Evolutionary conservation across 2,113 vertebrate species (phyloP).

Genomic region (Lophotis ruficrista): DNA sequence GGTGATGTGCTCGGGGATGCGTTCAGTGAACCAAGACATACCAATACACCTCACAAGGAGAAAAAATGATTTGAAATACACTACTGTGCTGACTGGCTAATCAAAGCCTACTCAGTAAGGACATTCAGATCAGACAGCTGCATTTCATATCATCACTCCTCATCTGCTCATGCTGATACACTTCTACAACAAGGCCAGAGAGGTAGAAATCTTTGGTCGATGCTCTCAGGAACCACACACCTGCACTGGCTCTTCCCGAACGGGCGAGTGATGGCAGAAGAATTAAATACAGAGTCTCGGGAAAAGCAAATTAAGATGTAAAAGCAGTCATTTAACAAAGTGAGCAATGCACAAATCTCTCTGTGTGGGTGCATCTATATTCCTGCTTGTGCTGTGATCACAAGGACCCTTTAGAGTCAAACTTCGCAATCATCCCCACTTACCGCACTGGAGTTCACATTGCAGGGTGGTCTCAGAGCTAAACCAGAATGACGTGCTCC

Average conservation of each 20-base stretch:
- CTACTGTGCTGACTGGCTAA: background rate
- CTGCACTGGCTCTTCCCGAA: background rate
- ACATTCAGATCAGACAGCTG: background rate
- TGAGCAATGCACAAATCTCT: background rate
- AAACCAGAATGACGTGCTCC: background rate
- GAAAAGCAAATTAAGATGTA: background rate
- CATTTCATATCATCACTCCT: background rate
- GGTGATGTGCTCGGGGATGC: background rate
- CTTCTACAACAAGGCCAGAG: background rate
- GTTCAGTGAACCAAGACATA: conserved; percentile 20
- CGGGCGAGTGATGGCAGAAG: background rate
- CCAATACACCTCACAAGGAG: background rate
- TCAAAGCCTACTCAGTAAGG: background rate
- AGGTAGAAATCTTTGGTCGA: background rate
- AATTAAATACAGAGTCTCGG: background rate
- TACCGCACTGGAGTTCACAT: background rate
- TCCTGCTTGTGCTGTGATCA: background rate
- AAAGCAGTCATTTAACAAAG: background rate
- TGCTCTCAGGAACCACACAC: background rate
- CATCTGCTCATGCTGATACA: background rate
- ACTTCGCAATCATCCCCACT: background rate
- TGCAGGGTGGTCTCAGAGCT: background rate
- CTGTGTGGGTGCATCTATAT: background rate
- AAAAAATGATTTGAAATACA: background rate
- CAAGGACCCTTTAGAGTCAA: background rate